Base-by-base conservation (phyloP, 92 coral and sea anemone genomes). In the Heliopora coerulea region DNA sequence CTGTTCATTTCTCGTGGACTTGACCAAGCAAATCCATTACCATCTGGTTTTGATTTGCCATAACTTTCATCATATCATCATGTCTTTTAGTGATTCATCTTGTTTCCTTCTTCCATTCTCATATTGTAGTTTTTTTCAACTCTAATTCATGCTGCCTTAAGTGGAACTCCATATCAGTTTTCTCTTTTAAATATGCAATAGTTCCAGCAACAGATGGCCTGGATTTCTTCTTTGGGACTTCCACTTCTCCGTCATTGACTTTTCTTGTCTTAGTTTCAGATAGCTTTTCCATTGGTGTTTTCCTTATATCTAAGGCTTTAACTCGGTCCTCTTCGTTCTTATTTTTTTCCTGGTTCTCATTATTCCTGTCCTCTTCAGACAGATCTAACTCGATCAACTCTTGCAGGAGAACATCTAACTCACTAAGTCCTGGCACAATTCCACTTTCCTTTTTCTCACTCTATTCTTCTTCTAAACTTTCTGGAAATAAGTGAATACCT, bases 221-320 rank as follows among this genome's bases (percentile, higher is more conserved):
- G 34, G 29, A 9, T 65, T 75, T 82, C 48, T 69, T 69, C 33
- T 65, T 57, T 46, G 24, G 40, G 11, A 18, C 41, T 13, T 48
- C 72, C n/a, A 32, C 35, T 28, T 75, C 54, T 32, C 40, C 69
- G 35, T 65, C 81, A 32, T 82, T 69, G 21, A 17, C 58, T 26
- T 75, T 68, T 37, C 20, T 23, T 64, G 57, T 83, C 35, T 40
- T 37, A 46, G 79, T 70, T 30, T 78, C 87, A 13, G 87, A 78
- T 21, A 83, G 79, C 31, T 78, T 78, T 54, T 83, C 83, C 83
- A 83, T 78, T 13, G 83, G 79, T 50, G 78, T 83, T 73, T 83
- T 78, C 78, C 80, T 68, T 54, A 78, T 52, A 44, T 78, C 80
- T 11, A 69, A 31, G 32, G 83, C 79, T n/a, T 83, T 83, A 34